Evolutionary conservation across 2,797 vertebrate species (phyloP).

Genomic region (Paedocypris micromegethes): DNA sequence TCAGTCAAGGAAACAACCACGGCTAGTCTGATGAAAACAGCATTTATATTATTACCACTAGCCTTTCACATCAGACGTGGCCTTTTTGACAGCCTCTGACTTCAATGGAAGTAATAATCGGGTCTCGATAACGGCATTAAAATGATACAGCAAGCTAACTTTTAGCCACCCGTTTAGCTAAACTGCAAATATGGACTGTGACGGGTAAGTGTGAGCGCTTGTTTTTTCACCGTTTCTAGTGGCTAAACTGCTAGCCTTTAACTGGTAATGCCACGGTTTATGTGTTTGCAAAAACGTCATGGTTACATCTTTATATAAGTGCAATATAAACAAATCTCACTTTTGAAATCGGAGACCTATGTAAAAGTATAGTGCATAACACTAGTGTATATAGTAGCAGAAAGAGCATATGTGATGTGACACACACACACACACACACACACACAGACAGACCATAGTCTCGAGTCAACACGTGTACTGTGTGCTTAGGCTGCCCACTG

Average conservation of each 20-base stretch:
- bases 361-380: too few relatives aligned
- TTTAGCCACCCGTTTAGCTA: conserved; percentile 32
- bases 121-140: conserved; percentile 8
- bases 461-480: too few relatives aligned
- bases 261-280: not conserved
- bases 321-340: too few relatives aligned
- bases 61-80: not conserved
- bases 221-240: conserved; percentile 5
- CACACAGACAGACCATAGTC: too few relatives aligned
- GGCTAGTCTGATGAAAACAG: not conserved
- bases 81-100: not conserved
- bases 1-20: not conserved
- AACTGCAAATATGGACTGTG: conserved; percentile 37
- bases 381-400: too few relatives aligned
- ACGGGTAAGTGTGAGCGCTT: conserved; percentile 39
- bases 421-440: too few relatives aligned
- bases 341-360: too few relatives aligned
- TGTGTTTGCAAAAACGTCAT: too few relatives aligned
- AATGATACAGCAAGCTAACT: conserved; percentile 36
- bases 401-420: too few relatives aligned
- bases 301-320: too few relatives aligned
- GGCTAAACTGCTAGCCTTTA: conserved; percentile 18
- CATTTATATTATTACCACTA: too few relatives aligned
- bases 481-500: too few relatives aligned
- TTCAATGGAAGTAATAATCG: not conserved